Base-by-base conservation (phyloP, 2,113 vertebrate species). In the Dissostichus mawsoni region DNA sequence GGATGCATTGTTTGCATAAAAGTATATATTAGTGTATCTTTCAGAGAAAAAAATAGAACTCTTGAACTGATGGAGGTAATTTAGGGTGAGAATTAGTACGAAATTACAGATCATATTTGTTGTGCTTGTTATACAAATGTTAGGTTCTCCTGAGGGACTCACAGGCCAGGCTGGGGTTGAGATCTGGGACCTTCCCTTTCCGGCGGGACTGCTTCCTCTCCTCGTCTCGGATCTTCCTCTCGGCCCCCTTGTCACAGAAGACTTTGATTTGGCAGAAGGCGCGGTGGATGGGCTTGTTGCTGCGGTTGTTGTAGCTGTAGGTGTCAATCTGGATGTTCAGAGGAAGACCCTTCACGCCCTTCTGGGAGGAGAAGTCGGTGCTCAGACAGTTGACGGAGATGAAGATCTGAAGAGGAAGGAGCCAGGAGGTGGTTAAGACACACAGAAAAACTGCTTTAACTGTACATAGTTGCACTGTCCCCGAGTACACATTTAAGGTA, bases 361-460 rank as follows among this genome's bases (percentile, higher is more conserved):
- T 99, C 95, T 99, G 98, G 48, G 98, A 99, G 44, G 98, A 99
- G 93, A 99, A 99, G 80, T 99, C 98, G 0, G 98, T 99, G 94
- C 98, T 99, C 77, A 99, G 94, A 82, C 98, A 99, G 94, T 99
- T 99, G 86, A 99, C 98, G 0, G 98, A 98, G 92, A 99, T 96
- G 92, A 99, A 99, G 85, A 99, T 98, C 98, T 99, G 85, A 5
- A n/a, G 53, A 76, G 20, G 11, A 51, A 18, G 25, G 64, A 65
- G 5, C 11, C 10, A 4, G 4, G 64, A 9, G 51, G 73, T 10
- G 16, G 18, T 16, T 7, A 11, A 58, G 57, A 8, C 18, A 23
- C 23, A 16, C 29, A 29, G 29, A 29, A 29, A 29, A 18, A 51
- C 1, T 51, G 29, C 14, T 20, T 62, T 9, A 33, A 23, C 18